Conservation (phyloP, 2,113 vertebrate species). For the Rynchops niger region DNA sequence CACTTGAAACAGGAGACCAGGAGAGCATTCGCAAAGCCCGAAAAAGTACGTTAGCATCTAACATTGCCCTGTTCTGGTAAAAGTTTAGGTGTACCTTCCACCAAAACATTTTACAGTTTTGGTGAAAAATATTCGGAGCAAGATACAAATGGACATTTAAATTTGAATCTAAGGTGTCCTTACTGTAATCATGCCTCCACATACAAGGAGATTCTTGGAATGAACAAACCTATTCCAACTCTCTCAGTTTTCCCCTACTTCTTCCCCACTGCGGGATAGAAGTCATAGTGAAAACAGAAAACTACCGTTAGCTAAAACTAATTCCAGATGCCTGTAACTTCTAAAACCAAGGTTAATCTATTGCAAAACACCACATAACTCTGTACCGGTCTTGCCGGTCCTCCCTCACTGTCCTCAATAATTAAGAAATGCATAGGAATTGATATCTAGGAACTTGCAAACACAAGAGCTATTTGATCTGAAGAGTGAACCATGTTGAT, state of each 20-base stretch:
- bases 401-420: neutral
- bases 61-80: neutral
- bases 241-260: neutral
- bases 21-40: neutral
- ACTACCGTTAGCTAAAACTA: neutral
- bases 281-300: neutral
- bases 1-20: neutral
- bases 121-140: neutral
- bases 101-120: neutral
- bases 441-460: neutral
- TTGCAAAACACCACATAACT: fast-evolving
- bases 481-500: fast-evolving
- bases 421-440: neutral
- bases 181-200: neutral
- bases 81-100: neutral
- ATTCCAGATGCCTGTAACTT: neutral
- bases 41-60: neutral
- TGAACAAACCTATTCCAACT: neutral
- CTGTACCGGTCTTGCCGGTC: neutral
- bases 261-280: neutral
- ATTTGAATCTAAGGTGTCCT: neutral
- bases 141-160: neutral
- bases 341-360: neutral
- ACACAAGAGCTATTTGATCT: neutral
- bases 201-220: neutral